phyloP scores from a whole-genome alignment of 1,140 invertebrate species.

The Brachionus asplanchnoidis region DNA sequence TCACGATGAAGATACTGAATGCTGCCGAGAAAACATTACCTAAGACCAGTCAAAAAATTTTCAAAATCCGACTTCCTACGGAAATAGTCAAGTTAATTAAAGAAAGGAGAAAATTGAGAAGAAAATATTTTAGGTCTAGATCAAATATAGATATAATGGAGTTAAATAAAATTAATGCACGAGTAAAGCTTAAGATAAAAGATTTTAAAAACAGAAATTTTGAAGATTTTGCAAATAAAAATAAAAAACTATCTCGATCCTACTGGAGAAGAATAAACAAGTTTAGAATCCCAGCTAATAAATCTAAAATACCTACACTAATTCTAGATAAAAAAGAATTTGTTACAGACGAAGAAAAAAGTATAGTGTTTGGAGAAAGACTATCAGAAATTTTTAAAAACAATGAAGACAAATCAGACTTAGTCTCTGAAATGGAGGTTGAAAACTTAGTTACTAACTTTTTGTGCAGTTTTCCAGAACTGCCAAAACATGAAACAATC shows the following conservation, averaged over 20 bases:
- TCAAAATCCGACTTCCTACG: too few relatives aligned
- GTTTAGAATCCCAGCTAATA: not conserved
- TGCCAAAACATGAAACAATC: not conserved
- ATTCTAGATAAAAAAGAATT: not conserved
- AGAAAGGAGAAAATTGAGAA: not conserved
- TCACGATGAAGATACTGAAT: too few relatives aligned
- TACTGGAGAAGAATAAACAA: not conserved
- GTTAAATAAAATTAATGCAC: not conserved
- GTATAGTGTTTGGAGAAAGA: too few relatives aligned
- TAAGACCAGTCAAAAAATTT: too few relatives aligned
- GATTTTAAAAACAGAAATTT: not conserved
- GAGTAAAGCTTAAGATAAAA: not conserved
- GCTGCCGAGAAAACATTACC: too few relatives aligned
- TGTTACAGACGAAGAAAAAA: not conserved
- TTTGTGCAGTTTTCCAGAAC: not conserved
- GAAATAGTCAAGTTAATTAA: too few relatives aligned
- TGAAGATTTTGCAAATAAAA: too few relatives aligned
- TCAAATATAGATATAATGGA: not conserved
- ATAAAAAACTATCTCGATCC: not conserved
- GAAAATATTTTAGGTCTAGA: not conserved
- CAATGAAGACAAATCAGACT: not conserved
- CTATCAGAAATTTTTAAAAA: not conserved
- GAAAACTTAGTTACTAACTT: not conserved
- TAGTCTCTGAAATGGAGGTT: not conserved
- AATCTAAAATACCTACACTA: not conserved